These are phyloP conservation scores for Scaptomyza tumidula DNA, from an alignment of 2,888 invertebrate genomes.

Conservation along the genomic window DNA sequence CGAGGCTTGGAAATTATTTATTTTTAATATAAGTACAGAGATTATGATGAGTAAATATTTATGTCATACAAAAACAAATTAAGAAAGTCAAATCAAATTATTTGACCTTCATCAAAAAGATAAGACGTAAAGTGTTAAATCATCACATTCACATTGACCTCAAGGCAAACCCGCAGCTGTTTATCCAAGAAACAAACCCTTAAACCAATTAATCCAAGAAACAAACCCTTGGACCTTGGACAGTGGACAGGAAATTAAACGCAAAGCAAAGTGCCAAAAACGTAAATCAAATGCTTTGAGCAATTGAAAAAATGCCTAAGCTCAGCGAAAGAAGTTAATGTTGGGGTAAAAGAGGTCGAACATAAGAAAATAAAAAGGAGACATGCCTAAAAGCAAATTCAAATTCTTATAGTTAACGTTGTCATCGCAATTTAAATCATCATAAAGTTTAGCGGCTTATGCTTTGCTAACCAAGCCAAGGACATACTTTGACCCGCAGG, in stretches of 20 bases:
- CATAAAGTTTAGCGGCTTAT: constrained; percentile 55
- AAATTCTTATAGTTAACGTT: constrained; percentile 32
- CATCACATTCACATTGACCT: constrained; percentile 46
- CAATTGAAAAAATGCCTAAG: too few species aligned
- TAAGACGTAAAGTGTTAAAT: constrained; percentile 14
- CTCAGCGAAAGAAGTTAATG: too few species aligned
- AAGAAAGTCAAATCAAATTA: neutral
- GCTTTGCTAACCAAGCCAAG: constrained; percentile 17
- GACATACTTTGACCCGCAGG: constrained; percentile 53
- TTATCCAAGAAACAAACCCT: too few species aligned
- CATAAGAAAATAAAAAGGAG: constrained; percentile 14
- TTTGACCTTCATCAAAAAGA: neutral
- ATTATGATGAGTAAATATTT: too few species aligned
- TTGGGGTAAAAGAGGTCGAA: constrained; percentile 1
- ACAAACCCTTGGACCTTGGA: constrained; percentile 12
- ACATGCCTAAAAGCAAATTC: constrained; percentile 30
- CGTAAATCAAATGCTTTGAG: constrained; percentile 36
- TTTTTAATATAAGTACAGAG: too few species aligned
- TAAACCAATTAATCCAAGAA: constrained; percentile 68
- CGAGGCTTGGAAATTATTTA: too few species aligned
- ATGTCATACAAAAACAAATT: neutral
- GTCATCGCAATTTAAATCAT: constrained; percentile 51
- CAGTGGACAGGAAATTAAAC: neutral
- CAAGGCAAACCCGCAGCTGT: constrained; percentile 46
- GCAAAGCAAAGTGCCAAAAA: constrained; percentile 13